Percentiles rank a stretch among this genome's conserved stretches.
Evolutionary conservation across 2,888 invertebrate species (phyloP).

Genomic region (Drosophila fulvimacula): DNA sequence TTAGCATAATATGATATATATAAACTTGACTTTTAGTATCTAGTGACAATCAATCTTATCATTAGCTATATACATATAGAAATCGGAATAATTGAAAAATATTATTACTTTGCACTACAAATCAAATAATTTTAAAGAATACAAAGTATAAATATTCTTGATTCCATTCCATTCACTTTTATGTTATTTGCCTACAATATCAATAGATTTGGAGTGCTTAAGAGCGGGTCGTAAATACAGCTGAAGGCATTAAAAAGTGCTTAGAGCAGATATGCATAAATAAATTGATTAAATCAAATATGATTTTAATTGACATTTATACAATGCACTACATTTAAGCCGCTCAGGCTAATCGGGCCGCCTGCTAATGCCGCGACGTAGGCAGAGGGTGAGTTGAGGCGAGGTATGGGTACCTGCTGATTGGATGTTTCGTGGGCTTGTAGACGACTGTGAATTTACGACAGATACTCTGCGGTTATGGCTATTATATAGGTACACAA

Average conservation of each 20-base stretch:
- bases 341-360: neutral
- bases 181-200: neutral
- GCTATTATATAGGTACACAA: neutral
- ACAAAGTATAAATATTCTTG: neutral
- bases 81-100: neutral
- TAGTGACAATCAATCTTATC: neutral
- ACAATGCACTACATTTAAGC: constrained; percentile 35
- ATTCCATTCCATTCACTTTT: neutral
- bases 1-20: too few relatives aligned
- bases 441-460: constrained; percentile 28
- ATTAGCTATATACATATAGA: neutral
- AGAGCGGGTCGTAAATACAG: constrained; percentile 45
- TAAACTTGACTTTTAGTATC: too few relatives aligned
- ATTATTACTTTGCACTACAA: neutral
- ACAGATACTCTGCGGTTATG: constrained; percentile 25
- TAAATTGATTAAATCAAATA: constrained; percentile 44
- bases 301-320: constrained; percentile 73
- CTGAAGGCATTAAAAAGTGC: constrained; percentile 17
- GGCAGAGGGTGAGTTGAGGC: neutral
- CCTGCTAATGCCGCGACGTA: neutral
- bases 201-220: constrained; percentile 10
- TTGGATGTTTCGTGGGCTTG: neutral
- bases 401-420: neutral
- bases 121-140: neutral
- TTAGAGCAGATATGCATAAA: constrained; percentile 11